phyloP scores from a whole-genome alignment of 2,888 invertebrate species.

The Drosophila pegasa region DNA sequence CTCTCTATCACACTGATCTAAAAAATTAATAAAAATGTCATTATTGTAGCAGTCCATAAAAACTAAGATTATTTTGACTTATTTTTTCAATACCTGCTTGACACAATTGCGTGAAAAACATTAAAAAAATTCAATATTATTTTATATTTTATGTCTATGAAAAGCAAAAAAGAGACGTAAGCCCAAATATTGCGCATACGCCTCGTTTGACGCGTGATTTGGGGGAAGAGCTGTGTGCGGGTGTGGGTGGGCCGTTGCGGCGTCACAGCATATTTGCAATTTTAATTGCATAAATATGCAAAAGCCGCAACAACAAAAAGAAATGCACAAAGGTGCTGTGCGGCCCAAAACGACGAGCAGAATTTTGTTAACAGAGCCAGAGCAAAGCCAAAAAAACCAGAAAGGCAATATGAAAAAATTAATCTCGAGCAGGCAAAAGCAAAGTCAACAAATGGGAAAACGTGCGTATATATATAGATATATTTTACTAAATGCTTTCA shows the following conservation, averaged over 20 bases:
- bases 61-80: background rate
- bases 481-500: conserved; percentile 3
- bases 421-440: conserved; percentile 28
- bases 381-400: background rate
- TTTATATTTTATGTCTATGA: conserved; percentile 28
- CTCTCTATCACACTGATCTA: background rate
- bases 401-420: conserved; percentile 25
- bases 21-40: background rate
- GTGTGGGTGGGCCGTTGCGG: background rate
- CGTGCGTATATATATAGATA: background rate
- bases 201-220: conserved; percentile 42
- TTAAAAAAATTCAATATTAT: conserved; percentile 16
- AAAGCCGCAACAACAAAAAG: conserved; percentile 49
- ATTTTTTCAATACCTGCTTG: background rate
- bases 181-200: conserved; percentile 46
- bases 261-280: conserved; percentile 81
- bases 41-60: background rate
- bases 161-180: conserved; percentile 1
- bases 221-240: background rate
- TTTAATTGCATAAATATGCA: conserved; percentile 83
- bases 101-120: background rate
- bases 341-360: conserved; percentile 18
- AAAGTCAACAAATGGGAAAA: conserved; percentile 17
- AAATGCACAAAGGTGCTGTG: conserved; percentile 28
- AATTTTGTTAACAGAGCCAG: conserved; percentile 26